These are phyloP conservation scores for Cephalopachus bancanus DNA, from an alignment of 2,797 vertebrate genomes.

Conservation along the genomic window DNA sequence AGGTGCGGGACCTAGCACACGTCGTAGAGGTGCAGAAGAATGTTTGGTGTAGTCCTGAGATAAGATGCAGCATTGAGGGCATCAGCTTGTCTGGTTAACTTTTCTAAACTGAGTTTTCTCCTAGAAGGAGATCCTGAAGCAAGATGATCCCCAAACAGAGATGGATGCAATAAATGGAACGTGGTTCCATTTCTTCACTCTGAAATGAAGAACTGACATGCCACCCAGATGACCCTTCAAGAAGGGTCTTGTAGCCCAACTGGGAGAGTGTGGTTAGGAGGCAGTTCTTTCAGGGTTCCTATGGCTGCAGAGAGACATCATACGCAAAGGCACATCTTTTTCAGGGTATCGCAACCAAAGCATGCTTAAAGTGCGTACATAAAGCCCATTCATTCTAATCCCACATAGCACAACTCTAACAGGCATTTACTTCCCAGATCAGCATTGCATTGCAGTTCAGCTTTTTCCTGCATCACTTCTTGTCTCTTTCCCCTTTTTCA, in stretches of 20 bases:
- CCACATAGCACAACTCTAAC: accelerated
- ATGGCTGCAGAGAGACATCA: accelerated
- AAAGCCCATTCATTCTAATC: accelerated
- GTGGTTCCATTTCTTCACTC: no score
- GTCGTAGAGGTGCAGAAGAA: not conserved
- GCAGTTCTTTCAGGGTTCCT: no score
- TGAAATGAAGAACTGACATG: no score
- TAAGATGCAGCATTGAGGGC: accelerated
- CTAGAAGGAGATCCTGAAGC: not conserved
- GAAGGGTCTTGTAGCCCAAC: not conserved
- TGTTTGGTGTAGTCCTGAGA: not conserved
- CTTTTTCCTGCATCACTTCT: accelerated
- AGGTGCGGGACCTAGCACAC: accelerated
- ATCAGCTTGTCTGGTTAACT: accelerated
- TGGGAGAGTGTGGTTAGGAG: accelerated
- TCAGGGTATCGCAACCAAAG: not conserved
- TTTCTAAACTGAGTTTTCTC: accelerated
- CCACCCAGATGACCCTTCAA: not conserved
- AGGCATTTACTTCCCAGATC: accelerated
- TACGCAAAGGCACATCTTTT: not conserved
- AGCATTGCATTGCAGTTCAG: accelerated
- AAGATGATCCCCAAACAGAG: accelerated
- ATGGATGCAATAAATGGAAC: accelerated
- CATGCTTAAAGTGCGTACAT: accelerated
- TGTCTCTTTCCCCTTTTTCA: no score